Base-by-base conservation (phyloP, 1,140 invertebrate genomes). In the Notospermus geniculatus region DNA sequence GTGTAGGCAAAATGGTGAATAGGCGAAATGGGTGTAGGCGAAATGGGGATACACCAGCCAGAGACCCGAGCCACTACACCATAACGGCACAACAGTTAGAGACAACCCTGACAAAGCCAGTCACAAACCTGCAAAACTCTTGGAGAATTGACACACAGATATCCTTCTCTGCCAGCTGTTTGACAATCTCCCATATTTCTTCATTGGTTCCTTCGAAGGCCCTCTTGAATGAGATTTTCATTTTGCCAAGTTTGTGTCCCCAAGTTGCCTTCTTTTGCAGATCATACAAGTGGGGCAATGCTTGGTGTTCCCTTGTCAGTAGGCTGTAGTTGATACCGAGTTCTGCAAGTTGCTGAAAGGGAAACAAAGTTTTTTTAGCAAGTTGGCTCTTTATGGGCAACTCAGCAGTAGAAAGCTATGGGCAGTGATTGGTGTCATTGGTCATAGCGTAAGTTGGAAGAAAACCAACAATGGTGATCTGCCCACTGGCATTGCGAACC, bases 81-180 rank as follows among this genome's bases (percentile, higher is more conserved):
- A n/a, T n/a, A n/a, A n/a, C n/a, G n/a, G n/a, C n/a, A n/a, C n/a
- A n/a, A n/a, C n/a, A n/a, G n/a, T n/a, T n/a, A n/a, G n/a, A n/a
- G n/a, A n/a, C n/a, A n/a, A n/a, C n/a, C n/a, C n/a, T n/a, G n/a
- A n/a, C n/a, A n/a, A n/a, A n/a, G n/a, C n/a, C n/a, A n/a, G n/a
- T n/a, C n/a, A 63, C 71, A 52, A 63, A 76, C 74, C 59, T 63
- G 63, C 73, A 73, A 59, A 67, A 76, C 9, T 76, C 70, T 23
- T 57, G 66, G 32, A 76, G 61, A 15, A 72, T 60, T 9, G 36
- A 46, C 23, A 70, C 64, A 50, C 64, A 64, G 17, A 67, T 67
- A 2, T 55, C 45, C 9, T 68, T 59, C 28, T 67, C 60, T 2
- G 69, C 73, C 15, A 76, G 63, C 15, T 61, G 55, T 1, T 67